Evolutionary conservation across 2,113 vertebrate genomes (phyloP).

Genomic region (Pristiophorus japonicus): DNA sequence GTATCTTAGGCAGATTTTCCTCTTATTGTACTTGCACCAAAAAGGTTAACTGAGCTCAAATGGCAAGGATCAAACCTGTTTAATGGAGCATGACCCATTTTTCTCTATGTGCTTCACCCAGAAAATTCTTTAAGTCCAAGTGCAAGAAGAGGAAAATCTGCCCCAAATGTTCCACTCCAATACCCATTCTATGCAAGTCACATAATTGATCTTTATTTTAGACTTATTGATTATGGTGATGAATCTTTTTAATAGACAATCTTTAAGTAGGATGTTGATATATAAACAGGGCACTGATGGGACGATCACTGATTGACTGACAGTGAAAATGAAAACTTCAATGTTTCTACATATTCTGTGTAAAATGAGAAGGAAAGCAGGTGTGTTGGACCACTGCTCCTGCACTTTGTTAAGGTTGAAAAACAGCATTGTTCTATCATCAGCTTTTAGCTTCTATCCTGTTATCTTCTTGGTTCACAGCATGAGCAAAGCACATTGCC

Average conservation of each 20-base stretch:
- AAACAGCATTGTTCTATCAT: neutral
- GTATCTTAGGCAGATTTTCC: neutral
- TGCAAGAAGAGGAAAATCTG: neutral
- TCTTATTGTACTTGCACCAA: neutral
- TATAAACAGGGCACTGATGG: constrained; percentile 1
- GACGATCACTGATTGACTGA: too few species aligned
- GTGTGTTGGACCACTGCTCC: neutral
- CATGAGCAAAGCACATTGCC: neutral
- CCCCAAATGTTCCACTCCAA: neutral
- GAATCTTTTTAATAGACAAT: neutral
- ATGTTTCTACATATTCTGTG: neutral
- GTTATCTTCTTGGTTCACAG: constrained; percentile 17
- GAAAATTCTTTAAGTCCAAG: neutral
- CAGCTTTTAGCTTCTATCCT: neutral
- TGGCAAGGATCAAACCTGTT: too few species aligned
- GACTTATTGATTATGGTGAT: neutral
- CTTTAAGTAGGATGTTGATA: neutral
- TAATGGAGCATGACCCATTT: neutral
- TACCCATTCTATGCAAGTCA: neutral
- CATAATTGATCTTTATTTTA: neutral
- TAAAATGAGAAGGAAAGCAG: constrained; percentile 30
- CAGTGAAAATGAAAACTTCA: neutral
- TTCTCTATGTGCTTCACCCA: too few species aligned
- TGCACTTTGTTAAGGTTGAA: neutral
- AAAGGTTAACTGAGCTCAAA: neutral